phyloP scores from a whole-genome alignment of 2,797 vertebrate genomes.

The Discoglossus pictus region DNA sequence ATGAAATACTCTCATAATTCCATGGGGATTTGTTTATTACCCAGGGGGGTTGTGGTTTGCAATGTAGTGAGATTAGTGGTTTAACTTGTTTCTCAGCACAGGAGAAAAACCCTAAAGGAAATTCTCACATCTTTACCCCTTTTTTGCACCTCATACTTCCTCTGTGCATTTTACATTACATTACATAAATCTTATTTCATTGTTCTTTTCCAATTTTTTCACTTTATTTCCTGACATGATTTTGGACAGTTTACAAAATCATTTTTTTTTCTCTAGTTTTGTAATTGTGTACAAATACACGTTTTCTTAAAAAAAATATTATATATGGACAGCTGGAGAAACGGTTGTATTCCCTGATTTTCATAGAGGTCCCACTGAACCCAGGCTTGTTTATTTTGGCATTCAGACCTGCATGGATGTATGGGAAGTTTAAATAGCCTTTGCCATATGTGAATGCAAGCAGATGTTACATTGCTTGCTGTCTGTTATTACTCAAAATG shows the following conservation, averaged over 20 bases:
- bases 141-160: background rate
- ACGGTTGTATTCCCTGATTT: constrained; percentile 31
- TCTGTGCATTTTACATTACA: background rate
- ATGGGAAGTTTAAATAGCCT: constrained; percentile 36
- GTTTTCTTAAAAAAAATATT: background rate
- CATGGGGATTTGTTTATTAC: too few relatives aligned
- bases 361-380: constrained; percentile 21
- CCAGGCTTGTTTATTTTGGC: constrained; percentile 41
- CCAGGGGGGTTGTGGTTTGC: too few relatives aligned
- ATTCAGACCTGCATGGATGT: constrained; percentile 7
- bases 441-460: constrained; percentile 10
- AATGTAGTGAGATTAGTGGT: background rate
- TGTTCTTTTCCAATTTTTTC: background rate
- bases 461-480: background rate
- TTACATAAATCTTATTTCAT: background rate
- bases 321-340: constrained; percentile 29
- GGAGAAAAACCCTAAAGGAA: background rate
- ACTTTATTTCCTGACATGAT: too few relatives aligned
- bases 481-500: background rate
- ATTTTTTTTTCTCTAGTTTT: too few relatives aligned
- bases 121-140: background rate
- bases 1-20: background rate
- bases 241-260: too few relatives aligned
- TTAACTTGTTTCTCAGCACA: background rate
- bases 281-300: background rate